Conservation (phyloP, 2,888 invertebrate species). For the Drosophila nr. perissopoda region DNA sequence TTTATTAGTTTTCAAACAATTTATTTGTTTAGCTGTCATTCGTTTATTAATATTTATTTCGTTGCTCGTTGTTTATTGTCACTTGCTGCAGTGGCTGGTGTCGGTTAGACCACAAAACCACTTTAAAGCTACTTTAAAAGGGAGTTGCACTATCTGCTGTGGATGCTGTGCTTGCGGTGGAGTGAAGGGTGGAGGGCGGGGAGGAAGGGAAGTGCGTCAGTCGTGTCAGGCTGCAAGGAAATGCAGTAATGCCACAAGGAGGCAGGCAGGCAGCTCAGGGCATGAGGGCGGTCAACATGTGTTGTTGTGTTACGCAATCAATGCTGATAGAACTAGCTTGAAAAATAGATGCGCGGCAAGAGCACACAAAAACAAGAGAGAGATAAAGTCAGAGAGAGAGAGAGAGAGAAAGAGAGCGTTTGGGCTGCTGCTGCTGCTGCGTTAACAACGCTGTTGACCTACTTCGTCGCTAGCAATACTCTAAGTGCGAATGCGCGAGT, state of each 20-base stretch:
- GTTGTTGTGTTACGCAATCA: slow-evolving; percentile 70
- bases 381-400: slow-evolving; percentile 11
- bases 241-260: slow-evolving; percentile 61
- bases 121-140: slow-evolving; percentile 20
- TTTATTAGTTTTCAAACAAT: slow-evolving; percentile 72
- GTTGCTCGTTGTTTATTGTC: slow-evolving; percentile 22
- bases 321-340: slow-evolving; percentile 55
- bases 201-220: background rate
- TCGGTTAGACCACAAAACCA: background rate
- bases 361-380: slow-evolving; percentile 17
- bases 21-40: slow-evolving; percentile 72
- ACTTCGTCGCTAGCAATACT: slow-evolving; percentile 69
- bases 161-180: background rate
- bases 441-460: slow-evolving; percentile 70
- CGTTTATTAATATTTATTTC: slow-evolving; percentile 66
- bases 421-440: slow-evolving; percentile 24
- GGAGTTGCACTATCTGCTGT: background rate
- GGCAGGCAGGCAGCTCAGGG: background rate
- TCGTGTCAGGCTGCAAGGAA: slow-evolving; percentile 62
- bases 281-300: slow-evolving; percentile 31
- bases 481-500: slow-evolving; percentile 40
- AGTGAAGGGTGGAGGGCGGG: background rate
- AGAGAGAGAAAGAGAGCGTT: slow-evolving; percentile 11
- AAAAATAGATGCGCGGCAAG: slow-evolving; percentile 45
- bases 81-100: slow-evolving; percentile 13